Evolutionary conservation across 2,113 vertebrate genomes (phyloP), one percentile per base, ranked within the genome.

Genomic region (Equus quagga): DNA sequence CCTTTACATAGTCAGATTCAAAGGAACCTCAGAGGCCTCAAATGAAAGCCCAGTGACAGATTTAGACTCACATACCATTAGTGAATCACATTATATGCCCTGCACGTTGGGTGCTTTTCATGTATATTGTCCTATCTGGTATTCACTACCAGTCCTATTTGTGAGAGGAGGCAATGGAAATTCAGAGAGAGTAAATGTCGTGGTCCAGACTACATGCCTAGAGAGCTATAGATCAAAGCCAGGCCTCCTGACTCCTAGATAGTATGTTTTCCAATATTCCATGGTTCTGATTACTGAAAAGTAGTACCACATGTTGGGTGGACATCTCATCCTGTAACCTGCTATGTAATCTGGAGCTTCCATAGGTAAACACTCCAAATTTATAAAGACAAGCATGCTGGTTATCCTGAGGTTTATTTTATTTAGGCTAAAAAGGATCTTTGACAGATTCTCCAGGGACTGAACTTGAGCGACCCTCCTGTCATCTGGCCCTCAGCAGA

Each of bases 381-480:
- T 69, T 81, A 62, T 67, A 86, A 82, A 82, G 28, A 46, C 8
- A 58, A 46, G n/a, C 18, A 26, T 51, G 19, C 21, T 76, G 41
- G 21, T 54, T 51, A 33, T 49, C 14, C 24, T n/a, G n/a, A 67
- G 23, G 33, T 51, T 91, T 91, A 21, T 33, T 70, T 76, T 65
- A 46, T 72, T 17, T 28, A 83, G 56, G 31, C 5, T 6, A 13
- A 51, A 79, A 14, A 62, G 11, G 23, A 56, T 26, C 44, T 62
- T 75, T 6, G 13, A 24, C 17, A 91, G 69, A 46, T 18, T n/a
- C 12, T 81, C 54, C 26, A 44, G 17, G 6, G 31, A 49, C 5
- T 15, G 2, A 17, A 51, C 17, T 69, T 0, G 3, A 17, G 3
- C 1, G 10, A 13, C 54, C 24, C 23, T 65, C 60, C 10, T 54